These are phyloP conservation scores for Smutsia gigantea DNA, from an alignment of 2,797 vertebrate species.

Conservation along the genomic window DNA sequence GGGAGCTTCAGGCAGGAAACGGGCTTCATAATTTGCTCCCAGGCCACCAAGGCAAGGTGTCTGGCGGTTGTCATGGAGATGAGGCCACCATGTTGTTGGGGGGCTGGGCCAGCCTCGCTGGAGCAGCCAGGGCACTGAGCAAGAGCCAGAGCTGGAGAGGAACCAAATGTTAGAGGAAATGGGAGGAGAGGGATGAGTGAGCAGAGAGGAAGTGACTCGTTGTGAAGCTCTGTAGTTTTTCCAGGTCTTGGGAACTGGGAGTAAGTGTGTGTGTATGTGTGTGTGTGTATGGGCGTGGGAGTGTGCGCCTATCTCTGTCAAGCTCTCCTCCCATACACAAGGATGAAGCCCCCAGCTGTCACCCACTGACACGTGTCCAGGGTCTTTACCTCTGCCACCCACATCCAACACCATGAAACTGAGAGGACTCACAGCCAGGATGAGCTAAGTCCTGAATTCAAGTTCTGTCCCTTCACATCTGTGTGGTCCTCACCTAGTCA, in stretches of 20 bases:
- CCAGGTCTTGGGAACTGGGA: conserved; percentile 33
- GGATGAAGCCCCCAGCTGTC: background rate
- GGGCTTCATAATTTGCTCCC: background rate
- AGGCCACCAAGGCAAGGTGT: background rate
- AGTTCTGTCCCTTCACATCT: background rate
- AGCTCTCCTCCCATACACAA: background rate
- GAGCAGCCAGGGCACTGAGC: background rate
- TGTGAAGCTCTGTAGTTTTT: background rate
- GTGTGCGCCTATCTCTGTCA: background rate
- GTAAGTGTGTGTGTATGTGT: no score
- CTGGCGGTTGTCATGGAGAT: background rate
- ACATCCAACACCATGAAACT: background rate
- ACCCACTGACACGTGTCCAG: background rate
- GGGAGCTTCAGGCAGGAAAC: background rate
- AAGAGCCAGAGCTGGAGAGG: background rate
- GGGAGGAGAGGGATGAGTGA: background rate
- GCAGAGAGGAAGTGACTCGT: background rate
- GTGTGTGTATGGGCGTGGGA: background rate
- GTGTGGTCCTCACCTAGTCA: background rate
- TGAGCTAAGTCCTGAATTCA: background rate
- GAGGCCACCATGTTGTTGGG: background rate
- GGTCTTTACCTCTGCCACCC: background rate
- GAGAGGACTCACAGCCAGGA: background rate
- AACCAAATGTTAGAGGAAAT: background rate
- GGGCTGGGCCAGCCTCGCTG: fast-evolving